A percentile compares a stretch with the other conserved stretches of the same genome.
Conservation (phyloP, 2,888 invertebrate species). For the Glomeris marginata region DNA sequence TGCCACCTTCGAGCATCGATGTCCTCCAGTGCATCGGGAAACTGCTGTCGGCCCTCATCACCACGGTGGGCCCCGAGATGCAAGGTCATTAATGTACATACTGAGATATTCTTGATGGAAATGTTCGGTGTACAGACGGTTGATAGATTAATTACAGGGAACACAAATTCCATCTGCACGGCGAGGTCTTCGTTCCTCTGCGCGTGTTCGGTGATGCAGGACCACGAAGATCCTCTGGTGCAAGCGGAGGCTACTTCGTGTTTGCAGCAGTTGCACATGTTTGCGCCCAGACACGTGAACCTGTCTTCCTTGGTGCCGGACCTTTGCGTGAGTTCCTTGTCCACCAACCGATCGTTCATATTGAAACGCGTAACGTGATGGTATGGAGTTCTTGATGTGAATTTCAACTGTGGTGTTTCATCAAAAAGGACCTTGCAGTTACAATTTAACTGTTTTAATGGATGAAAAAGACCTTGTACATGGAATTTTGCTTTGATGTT, state of each 20-base stretch:
- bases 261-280: conserved; percentile 92
- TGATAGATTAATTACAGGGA: conserved; percentile 34
- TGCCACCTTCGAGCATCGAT: conserved; percentile 77
- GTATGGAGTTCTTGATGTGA: too few species aligned
- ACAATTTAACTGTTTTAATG: too few species aligned
- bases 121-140: not conserved
- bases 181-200: conserved; percentile 72
- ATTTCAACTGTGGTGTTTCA: too few species aligned
- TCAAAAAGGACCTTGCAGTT: too few species aligned
- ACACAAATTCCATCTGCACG: conserved; percentile 53
- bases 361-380: too few species aligned
- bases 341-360: not conserved
- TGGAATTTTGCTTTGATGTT: too few species aligned
- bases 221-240: conserved; percentile 57
- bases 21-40: conserved; percentile 88
- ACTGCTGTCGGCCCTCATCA: conserved; percentile 84
- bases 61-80: conserved; percentile 94
- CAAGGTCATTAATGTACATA: conserved; percentile 44
- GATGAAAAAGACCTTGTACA: too few species aligned
- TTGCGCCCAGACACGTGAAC: conserved; percentile 89
- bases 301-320: conserved; percentile 81
- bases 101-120: not conserved
- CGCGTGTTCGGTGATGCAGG: conserved; percentile 81
- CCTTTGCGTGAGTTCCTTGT: conserved; percentile 56
- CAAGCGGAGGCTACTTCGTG: conserved; percentile 93